A percentile compares a stretch with the other conserved stretches of the same genome.
These are phyloP conservation scores for Gymnodraco acuticeps DNA, from an alignment of 2,797 vertebrate species.

Conservation along the genomic window DNA sequence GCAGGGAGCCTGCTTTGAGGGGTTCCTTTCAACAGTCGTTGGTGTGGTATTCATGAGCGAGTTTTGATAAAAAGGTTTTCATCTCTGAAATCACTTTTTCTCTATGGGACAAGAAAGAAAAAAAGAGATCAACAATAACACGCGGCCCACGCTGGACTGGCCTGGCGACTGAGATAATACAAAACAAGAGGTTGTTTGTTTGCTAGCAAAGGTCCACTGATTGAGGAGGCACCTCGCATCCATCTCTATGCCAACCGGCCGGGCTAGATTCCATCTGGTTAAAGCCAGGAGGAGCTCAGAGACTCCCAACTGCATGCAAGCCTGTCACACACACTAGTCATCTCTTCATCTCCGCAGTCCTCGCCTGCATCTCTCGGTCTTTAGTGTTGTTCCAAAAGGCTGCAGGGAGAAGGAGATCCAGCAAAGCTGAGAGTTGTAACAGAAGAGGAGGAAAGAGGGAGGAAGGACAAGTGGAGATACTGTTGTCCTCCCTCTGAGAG, in stretches of 20 bases:
- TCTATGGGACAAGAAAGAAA: background rate
- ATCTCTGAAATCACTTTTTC: conserved; percentile 13
- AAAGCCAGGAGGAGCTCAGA: conserved; percentile 28
- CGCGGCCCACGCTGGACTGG: conserved; percentile 2
- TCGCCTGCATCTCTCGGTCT: conserved; percentile 28
- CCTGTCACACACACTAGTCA: conserved; percentile 39
- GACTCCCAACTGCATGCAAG: conserved; percentile 7
- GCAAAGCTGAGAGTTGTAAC: background rate
- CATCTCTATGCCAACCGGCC: conserved; percentile 58
- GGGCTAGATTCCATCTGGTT: conserved; percentile 46
- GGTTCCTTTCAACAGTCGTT: conserved; percentile 25
- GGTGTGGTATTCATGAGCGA: background rate
- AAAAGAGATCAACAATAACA: background rate
- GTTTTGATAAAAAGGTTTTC: background rate
- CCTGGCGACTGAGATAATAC: background rate
- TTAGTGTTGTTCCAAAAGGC: conserved; percentile 18
- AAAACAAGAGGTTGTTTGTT: conserved; percentile 53
- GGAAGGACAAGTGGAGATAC: conserved; percentile 18
- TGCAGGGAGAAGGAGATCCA: conserved; percentile 16
- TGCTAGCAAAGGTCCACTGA: conserved; percentile 49
- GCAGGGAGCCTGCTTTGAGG: background rate
- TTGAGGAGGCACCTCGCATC: conserved; percentile 48
- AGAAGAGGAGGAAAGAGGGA: conserved; percentile 11
- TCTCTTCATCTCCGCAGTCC: conserved; percentile 33
- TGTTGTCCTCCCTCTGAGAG: conserved; percentile 13